Conservation (phyloP, 2,888 invertebrate genomes). For the Microctonus hyperodae region DNA sequence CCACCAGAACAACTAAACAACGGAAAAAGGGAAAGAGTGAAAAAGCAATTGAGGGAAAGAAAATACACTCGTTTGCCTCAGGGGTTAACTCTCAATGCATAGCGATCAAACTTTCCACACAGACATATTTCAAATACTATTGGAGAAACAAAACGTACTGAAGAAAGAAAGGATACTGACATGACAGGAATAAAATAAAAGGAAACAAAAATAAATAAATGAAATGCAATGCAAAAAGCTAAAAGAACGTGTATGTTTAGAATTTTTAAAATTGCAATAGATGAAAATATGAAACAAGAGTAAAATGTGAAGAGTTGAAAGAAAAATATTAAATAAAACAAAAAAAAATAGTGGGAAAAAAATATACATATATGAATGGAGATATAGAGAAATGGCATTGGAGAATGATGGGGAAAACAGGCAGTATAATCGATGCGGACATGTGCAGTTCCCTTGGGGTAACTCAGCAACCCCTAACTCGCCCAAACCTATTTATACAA, state of each 20-base stretch:
- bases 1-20: constrained; percentile 16
- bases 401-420: constrained; percentile 31
- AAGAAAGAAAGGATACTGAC: not conserved
- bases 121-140: not conserved
- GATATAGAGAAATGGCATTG: constrained; percentile 3
- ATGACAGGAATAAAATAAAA: constrained; percentile 1
- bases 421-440: constrained; percentile 62
- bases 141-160: constrained; percentile 10
- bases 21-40: constrained; percentile 39
- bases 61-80: not conserved
- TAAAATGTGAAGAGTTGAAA: not conserved
- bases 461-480: constrained; percentile 62
- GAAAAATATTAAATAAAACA: not conserved
- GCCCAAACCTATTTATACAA: constrained; percentile 64
- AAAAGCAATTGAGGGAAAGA: not conserved
- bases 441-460: constrained; percentile 63
- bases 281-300: not conserved
- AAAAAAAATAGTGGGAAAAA: constrained; percentile 6
- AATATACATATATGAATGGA: not conserved
- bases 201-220: not conserved
- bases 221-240: too few relatives aligned
- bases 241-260: too few relatives aligned
- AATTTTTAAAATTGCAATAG: too few relatives aligned
- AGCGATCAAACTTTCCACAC: not conserved
- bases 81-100: constrained; percentile 2